Evolutionary conservation across 2,888 invertebrate species (phyloP).

Genomic region (Conomelus anceps): DNA sequence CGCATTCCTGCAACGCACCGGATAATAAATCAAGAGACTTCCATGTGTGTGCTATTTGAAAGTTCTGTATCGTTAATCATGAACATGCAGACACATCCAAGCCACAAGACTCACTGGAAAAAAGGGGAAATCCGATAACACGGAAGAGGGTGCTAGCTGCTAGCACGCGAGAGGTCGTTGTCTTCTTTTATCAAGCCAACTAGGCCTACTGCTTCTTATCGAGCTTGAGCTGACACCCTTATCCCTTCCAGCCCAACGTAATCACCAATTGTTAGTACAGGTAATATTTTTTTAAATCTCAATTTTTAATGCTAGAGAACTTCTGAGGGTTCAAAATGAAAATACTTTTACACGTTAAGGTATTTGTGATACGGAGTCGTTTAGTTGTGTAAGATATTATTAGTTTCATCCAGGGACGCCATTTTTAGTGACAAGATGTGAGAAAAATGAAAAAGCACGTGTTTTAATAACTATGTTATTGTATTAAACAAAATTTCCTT

Average conservation of each 20-base stretch:
- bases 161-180: neutral
- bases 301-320: too few relatives aligned
- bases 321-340: too few relatives aligned
- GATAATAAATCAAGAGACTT: neutral
- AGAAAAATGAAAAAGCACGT: too few relatives aligned
- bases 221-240: neutral
- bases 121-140: neutral
- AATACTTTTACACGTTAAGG: too few relatives aligned
- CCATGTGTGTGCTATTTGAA: neutral
- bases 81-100: neutral
- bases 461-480: too few relatives aligned
- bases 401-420: too few relatives aligned
- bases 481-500: too few relatives aligned
- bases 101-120: neutral
- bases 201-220: neutral
- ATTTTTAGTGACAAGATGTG: too few relatives aligned
- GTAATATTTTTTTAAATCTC: too few relatives aligned
- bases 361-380: too few relatives aligned
- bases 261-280: neutral
- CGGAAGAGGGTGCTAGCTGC: neutral
- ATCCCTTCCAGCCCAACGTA: neutral
- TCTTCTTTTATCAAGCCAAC: neutral
- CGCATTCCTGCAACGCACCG: neutral
- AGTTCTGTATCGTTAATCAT: neutral
- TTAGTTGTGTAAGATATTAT: too few relatives aligned